Conservation (phyloP, 2,888 invertebrate genomes). For the Hypsopygia costalis region DNA sequence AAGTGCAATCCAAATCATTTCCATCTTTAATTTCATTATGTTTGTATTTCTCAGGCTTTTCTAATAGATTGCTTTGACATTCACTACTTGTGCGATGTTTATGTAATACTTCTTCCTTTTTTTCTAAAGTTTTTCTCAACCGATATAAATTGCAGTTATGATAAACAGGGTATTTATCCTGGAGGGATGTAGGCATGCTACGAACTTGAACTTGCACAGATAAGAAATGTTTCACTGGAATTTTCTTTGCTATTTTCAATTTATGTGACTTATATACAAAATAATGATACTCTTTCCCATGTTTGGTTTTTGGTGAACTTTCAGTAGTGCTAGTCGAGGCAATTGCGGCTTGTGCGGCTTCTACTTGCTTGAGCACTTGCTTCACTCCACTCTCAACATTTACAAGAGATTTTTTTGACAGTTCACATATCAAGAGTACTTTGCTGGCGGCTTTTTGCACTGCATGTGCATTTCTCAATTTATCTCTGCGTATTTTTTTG, state of each 20-base stretch:
- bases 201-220: constrained; percentile 53
- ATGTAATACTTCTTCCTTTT: constrained; percentile 9
- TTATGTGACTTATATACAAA: constrained; percentile 43
- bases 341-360: constrained; percentile 31
- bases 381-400: constrained; percentile 64
- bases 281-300: constrained; percentile 32
- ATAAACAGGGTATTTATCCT: constrained; percentile 59
- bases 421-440: constrained; percentile 64
- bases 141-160: constrained; percentile 56
- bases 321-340: constrained; percentile 18
- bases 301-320: constrained; percentile 24
- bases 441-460: constrained; percentile 65
- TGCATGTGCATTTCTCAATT: constrained; percentile 58
- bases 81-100: constrained; percentile 3
- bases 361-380: constrained; percentile 44
- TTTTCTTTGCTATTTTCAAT: constrained; percentile 50
- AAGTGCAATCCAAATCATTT: too few relatives aligned
- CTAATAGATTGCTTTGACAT: neutral
- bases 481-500: constrained; percentile 55
- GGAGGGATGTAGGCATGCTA: constrained; percentile 38
- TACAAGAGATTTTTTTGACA: constrained; percentile 68
- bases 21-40: too few relatives aligned
- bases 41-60: too few relatives aligned
- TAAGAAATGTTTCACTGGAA: constrained; percentile 53
- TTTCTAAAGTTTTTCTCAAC: constrained; percentile 23